These are phyloP conservation scores for Tetramorium alpestre DNA, from an alignment of 1,140 invertebrate species.

Conservation along the genomic window DNA sequence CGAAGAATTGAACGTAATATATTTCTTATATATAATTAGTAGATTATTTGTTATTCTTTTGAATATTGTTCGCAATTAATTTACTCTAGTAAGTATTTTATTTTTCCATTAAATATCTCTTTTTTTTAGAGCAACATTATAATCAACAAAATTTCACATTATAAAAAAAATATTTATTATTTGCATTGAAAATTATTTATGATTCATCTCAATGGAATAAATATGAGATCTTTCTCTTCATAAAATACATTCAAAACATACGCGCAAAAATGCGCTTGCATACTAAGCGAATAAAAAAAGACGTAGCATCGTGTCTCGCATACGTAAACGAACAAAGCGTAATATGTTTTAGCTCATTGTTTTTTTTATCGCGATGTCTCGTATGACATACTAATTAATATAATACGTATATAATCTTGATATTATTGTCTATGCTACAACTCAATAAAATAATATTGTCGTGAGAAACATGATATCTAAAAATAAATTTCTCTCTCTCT, in stretches of 20 bases:
- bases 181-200: neutral
- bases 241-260: neutral
- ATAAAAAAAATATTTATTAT: neutral
- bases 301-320: slow-evolving; percentile 16
- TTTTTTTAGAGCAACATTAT: neutral
- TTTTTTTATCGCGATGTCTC: slow-evolving; percentile 29
- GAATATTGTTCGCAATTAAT: neutral
- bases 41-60: neutral
- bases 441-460: neutral
- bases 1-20: neutral
- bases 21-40: neutral
- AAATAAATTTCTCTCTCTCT: neutral
- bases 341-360: slow-evolving; percentile 20
- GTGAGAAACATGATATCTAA: neutral
- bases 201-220: neutral
- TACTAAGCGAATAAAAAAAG: slow-evolving; percentile 37
- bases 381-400: slow-evolving; percentile 33
- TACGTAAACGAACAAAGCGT: slow-evolving; percentile 15
- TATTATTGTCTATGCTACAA: neutral
- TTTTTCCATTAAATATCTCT: neutral
- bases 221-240: slow-evolving; percentile 23
- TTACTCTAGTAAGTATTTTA: neutral
- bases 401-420: neutral
- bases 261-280: slow-evolving; percentile 17
- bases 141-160: too few relatives aligned